These are phyloP conservation scores for Plectus sambesii DNA, from an alignment of 1,140 invertebrate genomes.

Conservation along the genomic window DNA sequence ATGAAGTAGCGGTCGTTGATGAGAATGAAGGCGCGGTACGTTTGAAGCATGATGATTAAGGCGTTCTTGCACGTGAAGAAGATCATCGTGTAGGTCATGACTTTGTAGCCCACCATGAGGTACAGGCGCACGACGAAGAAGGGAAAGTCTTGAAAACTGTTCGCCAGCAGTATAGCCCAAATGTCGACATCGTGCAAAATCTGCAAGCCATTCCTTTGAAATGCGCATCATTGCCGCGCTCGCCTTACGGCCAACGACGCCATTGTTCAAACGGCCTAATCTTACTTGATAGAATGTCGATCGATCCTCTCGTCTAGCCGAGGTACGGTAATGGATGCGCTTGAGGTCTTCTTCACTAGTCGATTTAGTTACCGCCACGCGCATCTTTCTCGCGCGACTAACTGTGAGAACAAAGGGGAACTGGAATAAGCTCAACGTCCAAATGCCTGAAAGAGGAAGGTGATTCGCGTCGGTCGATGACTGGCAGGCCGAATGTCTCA, in stretches of 20 bases:
- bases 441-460: slow-evolving; percentile 28
- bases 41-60: slow-evolving; percentile 42
- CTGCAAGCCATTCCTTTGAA: slow-evolving; percentile 16
- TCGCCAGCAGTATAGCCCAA: slow-evolving; percentile 42
- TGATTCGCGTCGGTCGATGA: not conserved
- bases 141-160: slow-evolving; percentile 41
- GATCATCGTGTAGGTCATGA: slow-evolving; percentile 42
- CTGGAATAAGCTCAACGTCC: slow-evolving; percentile 31
- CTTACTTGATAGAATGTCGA: too few relatives aligned
- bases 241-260: too few relatives aligned
- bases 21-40: slow-evolving; percentile 38
- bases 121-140: slow-evolving; percentile 41
- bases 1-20: slow-evolving; percentile 45
- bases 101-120: slow-evolving; percentile 29
- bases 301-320: too few relatives aligned
- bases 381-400: slow-evolving; percentile 40
- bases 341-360: slow-evolving; percentile 21
- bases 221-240: not conserved
- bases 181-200: slow-evolving; percentile 40
- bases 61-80: slow-evolving; percentile 44
- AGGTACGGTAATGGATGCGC: too few relatives aligned
- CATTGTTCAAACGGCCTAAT: too few relatives aligned
- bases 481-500: slow-evolving; percentile 32
- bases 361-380: slow-evolving; percentile 36
- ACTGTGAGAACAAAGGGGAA: slow-evolving; percentile 43